Conservation (phyloP, 2,797 vertebrate genomes). For the Cuniculus paca region DNA sequence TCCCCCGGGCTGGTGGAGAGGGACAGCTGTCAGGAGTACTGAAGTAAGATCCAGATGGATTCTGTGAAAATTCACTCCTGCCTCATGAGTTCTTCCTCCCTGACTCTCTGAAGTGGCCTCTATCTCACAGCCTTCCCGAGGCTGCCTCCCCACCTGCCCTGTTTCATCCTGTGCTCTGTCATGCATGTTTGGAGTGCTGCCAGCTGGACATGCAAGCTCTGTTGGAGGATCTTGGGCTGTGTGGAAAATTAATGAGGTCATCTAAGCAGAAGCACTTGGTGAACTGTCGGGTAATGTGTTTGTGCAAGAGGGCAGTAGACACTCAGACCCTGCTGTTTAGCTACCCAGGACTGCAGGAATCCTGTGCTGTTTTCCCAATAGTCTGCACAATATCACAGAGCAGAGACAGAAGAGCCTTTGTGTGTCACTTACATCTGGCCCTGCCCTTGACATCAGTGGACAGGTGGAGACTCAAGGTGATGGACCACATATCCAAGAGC, state of each 20-base stretch:
- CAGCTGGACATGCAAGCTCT: neutral
- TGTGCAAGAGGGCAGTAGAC: neutral
- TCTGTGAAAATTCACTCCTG: conserved; percentile 61
- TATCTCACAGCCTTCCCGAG: neutral
- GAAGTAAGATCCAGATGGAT: conserved; percentile 72
- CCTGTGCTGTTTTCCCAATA: neutral
- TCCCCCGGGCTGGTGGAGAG: neutral
- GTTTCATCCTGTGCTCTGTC: neutral
- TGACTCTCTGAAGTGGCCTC: conserved; percentile 61
- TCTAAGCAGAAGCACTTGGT: neutral
- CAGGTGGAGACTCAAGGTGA: neutral
- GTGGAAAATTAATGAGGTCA: neutral
- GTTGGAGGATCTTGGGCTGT: neutral
- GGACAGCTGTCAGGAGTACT: neutral
- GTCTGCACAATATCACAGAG: neutral
- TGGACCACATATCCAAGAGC: neutral
- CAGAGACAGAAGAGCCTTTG: neutral
- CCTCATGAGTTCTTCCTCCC: conserved; percentile 1
- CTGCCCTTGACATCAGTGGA: neutral
- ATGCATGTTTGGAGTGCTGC: rapidly evolving
- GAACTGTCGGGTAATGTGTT: neutral
- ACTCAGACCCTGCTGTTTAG: neutral
- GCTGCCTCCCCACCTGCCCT: neutral
- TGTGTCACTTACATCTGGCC: rapidly evolving
- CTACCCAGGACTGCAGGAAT: neutral